Base-by-base conservation (phyloP, 1,140 invertebrate species). In the Calliopsis andreniformis region DNA sequence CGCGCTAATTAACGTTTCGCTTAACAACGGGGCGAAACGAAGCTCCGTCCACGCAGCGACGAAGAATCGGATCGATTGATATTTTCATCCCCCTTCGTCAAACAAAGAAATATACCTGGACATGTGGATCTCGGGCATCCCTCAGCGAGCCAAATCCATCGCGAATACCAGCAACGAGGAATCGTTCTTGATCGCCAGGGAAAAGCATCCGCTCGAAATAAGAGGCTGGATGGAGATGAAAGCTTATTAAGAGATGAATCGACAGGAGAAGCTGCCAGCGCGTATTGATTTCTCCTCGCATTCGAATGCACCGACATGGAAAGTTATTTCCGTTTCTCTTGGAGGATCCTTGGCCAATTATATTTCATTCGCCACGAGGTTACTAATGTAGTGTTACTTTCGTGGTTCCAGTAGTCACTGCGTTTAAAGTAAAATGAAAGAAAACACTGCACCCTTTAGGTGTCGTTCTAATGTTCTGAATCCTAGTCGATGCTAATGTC, bases 221-320 rank as follows among this genome's bases (percentile, higher is more conserved):
- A 77, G 30, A 70, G 35, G 25, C 32, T 18, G 43, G 43, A 16
- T 18, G 20, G 12, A 55, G n/a, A 18, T 23, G 23, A 42, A 20
- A 43, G 49, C 18, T 69, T 78, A 71, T 83, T 78, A 73, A 82
- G 78, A 73, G 67, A 73, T 42, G 49, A 66, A 63, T 78, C 56
- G 20, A 18, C n/a, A 18, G 23, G 12, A 12, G n/a, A 18, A 32
- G 42, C 42, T 20, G 66, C 39, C 53, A 47, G 14, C 35, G 30
- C 14, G 25, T 83, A 83, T 83, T 56, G 77, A 83, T 83, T 75
- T 75, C 35, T 20, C 35, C n/a, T 39, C 20, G 6, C 35, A 51
- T 76, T 79, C 70, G 35, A 63, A 73, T 49, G 39, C 18, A 16
- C 20, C 49, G n/a, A 18, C 25, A 12, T 20, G 30, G 3, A n/a